Base-by-base conservation (phyloP, 1,140 invertebrate species). In the Ostrea edulis region DNA sequence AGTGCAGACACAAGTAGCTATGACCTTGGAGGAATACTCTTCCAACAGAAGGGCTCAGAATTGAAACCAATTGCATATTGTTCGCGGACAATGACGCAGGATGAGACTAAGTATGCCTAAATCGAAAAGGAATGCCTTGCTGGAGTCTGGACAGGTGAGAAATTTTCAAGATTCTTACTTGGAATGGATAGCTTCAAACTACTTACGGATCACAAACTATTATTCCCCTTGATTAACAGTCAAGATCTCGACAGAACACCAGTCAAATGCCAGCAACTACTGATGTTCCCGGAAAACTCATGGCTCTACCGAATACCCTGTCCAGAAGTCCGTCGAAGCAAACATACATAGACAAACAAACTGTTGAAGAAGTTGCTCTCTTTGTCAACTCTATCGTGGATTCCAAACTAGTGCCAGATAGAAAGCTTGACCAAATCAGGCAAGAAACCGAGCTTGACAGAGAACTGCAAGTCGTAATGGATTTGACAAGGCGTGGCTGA, bases 41-140 rank as follows among this genome's bases (percentile, higher is more conserved):
- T 84, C 22, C 83, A 84, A n/a, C 12, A 22, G 17, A 52, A 84
- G 9, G 22, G 54, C 51, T n/a, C 2, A 14, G 83, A 84, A 11
- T 4, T 58, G 77, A 89, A 90, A 58, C 94, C 94, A 8, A 93
- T 95, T 65, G 93, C 92, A 8, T 95, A 92, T 91, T 95, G 92
- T 22, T 96, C 95, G 8, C 90, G 94, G 44, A 93, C 93, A 2
- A 90, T 96, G 44, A 93, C 92, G 14, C 65, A 92, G 22, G 91
- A 95, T 7, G 95, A 96, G 90, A 88, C 92, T 90, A 95, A 94
- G 62, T 96, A 96, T 82, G 91, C 94, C 17, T 95, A 95, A 88
- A 95, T 96, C 51, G 95, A 96, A 77, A 96, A 94, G 92, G 96
- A 96, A 93, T 95, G 94, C 94, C 94, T 2, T 94, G 96, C n/a